Evolutionary conservation across 1,140 invertebrate species (phyloP).

Genomic region (Ips nitidus): DNA sequence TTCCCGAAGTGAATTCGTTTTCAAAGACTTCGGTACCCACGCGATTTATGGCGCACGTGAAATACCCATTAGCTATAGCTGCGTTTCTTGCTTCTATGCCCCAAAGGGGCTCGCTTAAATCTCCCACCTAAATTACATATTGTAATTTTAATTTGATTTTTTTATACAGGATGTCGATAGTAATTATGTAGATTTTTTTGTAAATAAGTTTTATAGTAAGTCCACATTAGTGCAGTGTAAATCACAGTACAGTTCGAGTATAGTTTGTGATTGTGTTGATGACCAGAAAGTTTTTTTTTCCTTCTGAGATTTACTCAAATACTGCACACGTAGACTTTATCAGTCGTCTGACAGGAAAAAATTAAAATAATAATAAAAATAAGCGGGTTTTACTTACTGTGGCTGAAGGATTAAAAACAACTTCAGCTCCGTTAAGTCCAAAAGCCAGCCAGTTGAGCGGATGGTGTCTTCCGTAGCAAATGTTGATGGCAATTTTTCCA

Average conservation of each 20-base stretch:
- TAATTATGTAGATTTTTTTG: background rate
- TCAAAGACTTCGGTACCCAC: conserved; percentile 91
- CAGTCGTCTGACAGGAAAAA: too few species aligned
- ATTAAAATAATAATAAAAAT: background rate
- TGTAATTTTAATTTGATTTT: too few species aligned
- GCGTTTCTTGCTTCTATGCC: conserved; percentile 94
- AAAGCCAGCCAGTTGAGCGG: conserved; percentile 98
- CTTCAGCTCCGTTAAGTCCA: conserved; percentile 96
- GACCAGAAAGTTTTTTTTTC: background rate
- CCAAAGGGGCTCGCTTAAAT: conserved; percentile 93
- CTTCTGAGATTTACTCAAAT: background rate
- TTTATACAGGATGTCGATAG: too few species aligned
- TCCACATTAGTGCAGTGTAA: background rate
- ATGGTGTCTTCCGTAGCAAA: conserved; percentile 98
- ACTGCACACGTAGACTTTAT: background rate
- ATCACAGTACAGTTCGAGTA: background rate
- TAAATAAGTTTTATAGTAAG: background rate
- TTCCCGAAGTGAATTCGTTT: conserved; percentile 93
- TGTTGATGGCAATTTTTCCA: conserved; percentile 92
- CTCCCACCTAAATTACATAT: conserved; percentile 54
- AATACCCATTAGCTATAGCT: conserved; percentile 95
- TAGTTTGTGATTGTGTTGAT: too few species aligned
- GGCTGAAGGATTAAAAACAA: conserved; percentile 99
- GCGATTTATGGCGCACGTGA: conserved; percentile 93
- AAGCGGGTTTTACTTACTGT: conserved; percentile 56